Evolutionary conservation across 2,888 invertebrate genomes (phyloP).

Genomic region (Coelopa pilipes): DNA sequence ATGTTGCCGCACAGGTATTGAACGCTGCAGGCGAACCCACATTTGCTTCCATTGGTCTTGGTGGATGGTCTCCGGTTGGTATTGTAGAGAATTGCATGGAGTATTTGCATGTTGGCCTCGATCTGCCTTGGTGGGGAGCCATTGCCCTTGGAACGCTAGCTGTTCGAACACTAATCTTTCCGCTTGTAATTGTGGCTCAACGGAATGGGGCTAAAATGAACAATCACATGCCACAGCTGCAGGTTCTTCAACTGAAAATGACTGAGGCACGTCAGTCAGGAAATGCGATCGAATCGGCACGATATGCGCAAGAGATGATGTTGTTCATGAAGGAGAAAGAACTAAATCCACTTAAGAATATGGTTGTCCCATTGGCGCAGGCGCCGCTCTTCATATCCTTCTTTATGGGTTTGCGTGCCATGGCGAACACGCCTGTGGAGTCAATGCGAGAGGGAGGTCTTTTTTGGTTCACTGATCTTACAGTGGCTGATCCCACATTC

Average conservation of each 20-base stretch:
- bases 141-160: constrained; percentile 84
- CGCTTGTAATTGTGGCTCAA: constrained; percentile 85
- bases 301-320: constrained; percentile 82
- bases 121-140: constrained; percentile 93
- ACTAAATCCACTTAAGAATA: constrained; percentile 82
- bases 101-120: constrained; percentile 80
- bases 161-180: constrained; percentile 82
- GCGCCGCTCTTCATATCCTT: constrained; percentile 93
- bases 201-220: constrained; percentile 83
- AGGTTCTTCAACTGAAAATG: constrained; percentile 83
- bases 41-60: constrained; percentile 83
- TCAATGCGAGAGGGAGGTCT: constrained; percentile 90
- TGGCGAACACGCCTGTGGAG: constrained; percentile 92
- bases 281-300: constrained; percentile 80
- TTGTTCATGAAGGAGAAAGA: constrained; percentile 84
- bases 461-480: constrained; percentile 93
- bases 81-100: constrained; percentile 84
- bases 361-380: constrained; percentile 82
- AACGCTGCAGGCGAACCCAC: constrained; percentile 75
- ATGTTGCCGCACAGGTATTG: constrained; percentile 43
- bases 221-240: constrained; percentile 87
- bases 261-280: constrained; percentile 87
- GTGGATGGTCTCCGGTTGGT: constrained; percentile 85
- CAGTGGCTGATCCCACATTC: constrained; percentile 89
- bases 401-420: constrained; percentile 86